Percentiles rank a stretch among this genome's conserved stretches.
These are phyloP conservation scores for Rhodeus uyekii DNA, from an alignment of 2,797 vertebrate genomes.

Conservation along the genomic window DNA sequence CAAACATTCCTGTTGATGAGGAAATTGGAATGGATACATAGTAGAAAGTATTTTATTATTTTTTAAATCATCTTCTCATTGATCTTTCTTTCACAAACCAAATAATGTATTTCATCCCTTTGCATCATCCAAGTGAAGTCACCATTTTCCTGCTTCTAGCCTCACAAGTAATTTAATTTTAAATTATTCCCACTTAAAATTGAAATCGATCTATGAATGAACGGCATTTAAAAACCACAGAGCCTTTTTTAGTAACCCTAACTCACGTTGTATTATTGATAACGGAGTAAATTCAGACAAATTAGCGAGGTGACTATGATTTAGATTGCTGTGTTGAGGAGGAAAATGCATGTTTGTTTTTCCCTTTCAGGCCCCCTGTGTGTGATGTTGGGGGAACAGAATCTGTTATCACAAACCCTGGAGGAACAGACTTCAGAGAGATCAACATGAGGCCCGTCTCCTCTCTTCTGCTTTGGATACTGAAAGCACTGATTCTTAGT, in stretches of 20 bases:
- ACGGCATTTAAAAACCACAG: constrained; percentile 52
- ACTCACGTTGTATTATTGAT: constrained; percentile 54
- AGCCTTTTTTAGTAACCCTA: constrained; percentile 18
- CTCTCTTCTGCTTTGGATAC: constrained; percentile 9
- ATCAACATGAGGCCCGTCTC: constrained; percentile 1
- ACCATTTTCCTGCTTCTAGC: constrained; percentile 13
- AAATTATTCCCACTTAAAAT: constrained; percentile 49
- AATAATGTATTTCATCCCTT: constrained; percentile 60
- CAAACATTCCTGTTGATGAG: constrained; percentile 38
- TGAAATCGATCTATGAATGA: constrained; percentile 52
- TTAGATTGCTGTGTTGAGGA: neutral
- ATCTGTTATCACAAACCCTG: constrained; percentile 14
- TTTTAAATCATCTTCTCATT: constrained; percentile 46
- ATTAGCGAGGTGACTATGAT: constrained; percentile 47
- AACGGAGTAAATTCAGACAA: constrained; percentile 45
- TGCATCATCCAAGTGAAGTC: constrained; percentile 58
- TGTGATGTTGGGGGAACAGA: constrained; percentile 26
- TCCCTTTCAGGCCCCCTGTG: neutral
- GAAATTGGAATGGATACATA: constrained; percentile 40
- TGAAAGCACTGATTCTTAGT: constrained; percentile 6
- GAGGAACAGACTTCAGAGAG: constrained; percentile 19
- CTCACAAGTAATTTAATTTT: constrained; percentile 47
- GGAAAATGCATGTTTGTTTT: constrained; percentile 38
- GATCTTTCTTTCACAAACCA: constrained; percentile 49
- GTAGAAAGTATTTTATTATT: constrained; percentile 30